These are phyloP conservation scores for Stramonita haemastoma DNA, from an alignment of 2,888 invertebrate genomes.

Conservation along the genomic window DNA sequence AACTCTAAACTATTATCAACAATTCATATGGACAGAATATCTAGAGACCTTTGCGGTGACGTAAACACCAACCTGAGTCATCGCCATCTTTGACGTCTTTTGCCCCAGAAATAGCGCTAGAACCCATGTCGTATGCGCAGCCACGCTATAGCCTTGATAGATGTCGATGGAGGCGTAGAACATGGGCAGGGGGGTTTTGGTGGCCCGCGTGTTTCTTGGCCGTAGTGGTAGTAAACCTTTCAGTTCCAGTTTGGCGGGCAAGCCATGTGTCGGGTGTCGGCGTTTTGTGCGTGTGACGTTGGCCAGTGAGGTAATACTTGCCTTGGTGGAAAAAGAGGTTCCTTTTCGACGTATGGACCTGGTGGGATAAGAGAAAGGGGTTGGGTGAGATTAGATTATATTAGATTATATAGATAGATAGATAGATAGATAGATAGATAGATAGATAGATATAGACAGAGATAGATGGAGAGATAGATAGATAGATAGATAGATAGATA, in stretches of 20 bases:
- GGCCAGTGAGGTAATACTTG: conserved; percentile 37
- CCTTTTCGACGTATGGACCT: conserved; percentile 2
- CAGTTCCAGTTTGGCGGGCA: background rate
- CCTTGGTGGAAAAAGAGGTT: conserved; percentile 41
- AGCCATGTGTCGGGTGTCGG: background rate
- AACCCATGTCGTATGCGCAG: conserved; percentile 68
- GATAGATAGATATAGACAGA: no score
- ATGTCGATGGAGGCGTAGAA: conserved; percentile 72
- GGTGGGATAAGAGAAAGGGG: background rate
- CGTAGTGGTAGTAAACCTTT: no score
- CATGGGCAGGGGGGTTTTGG: conserved; percentile 73
- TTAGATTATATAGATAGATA: no score
- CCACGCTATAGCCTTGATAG: conserved; percentile 67
- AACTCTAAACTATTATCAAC: background rate
- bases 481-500: no score
- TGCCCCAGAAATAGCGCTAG: conserved; percentile 54
- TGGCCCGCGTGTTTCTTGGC: background rate
- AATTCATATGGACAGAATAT: conserved; percentile 55
- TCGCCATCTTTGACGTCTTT: conserved; percentile 45
- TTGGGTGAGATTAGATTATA: background rate
- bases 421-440: no score
- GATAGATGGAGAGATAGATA: no score
- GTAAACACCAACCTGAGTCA: conserved; percentile 53
- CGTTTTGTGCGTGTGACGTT: conserved; percentile 17
- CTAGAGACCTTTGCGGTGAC: conserved; percentile 51